phyloP scores from a whole-genome alignment of 2,888 invertebrate genomes.

The Diloba caeruleocephala region DNA sequence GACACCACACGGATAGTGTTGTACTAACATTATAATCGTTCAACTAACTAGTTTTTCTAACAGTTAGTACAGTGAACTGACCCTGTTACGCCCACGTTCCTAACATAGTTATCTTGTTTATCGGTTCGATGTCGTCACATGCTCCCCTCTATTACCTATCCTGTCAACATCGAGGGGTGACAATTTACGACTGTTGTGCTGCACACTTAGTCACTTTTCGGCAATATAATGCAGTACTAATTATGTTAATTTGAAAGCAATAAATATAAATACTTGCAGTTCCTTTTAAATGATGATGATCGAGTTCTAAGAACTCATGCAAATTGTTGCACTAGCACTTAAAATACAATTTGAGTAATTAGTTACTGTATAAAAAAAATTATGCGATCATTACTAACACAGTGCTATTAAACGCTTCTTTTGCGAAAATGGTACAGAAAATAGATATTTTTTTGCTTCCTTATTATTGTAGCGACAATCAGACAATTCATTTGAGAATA shows the following conservation, averaged over 20 bases:
- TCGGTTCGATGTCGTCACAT: conserved; percentile 62
- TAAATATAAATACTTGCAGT: conserved; percentile 10
- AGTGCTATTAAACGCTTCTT: neutral
- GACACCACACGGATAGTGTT: too few species aligned
- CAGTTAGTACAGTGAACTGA: neutral
- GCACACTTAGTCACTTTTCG: conserved; percentile 49
- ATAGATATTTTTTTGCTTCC: too few species aligned
- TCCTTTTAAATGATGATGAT: too few species aligned
- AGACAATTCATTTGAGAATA: too few species aligned
- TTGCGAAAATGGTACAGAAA: neutral
- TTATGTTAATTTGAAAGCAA: conserved; percentile 17
- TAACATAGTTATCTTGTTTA: conserved; percentile 65
- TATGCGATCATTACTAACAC: neutral
- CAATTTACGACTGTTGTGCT: conserved; percentile 63
- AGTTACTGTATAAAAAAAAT: too few species aligned
- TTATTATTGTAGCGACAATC: too few species aligned
- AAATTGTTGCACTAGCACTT: too few species aligned
- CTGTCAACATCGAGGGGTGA: conserved; percentile 47
- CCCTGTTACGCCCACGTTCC: conserved; percentile 16
- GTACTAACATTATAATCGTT: too few species aligned
- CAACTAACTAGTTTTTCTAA: neutral
- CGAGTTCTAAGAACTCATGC: too few species aligned
- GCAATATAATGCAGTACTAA: conserved; percentile 51
- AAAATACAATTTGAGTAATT: too few species aligned
- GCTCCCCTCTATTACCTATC: conserved; percentile 21